A percentile compares a stretch with the other conserved stretches of the same genome.
Conservation (phyloP, 2,113 vertebrate genomes). For the Bagarius yarrelli region DNA sequence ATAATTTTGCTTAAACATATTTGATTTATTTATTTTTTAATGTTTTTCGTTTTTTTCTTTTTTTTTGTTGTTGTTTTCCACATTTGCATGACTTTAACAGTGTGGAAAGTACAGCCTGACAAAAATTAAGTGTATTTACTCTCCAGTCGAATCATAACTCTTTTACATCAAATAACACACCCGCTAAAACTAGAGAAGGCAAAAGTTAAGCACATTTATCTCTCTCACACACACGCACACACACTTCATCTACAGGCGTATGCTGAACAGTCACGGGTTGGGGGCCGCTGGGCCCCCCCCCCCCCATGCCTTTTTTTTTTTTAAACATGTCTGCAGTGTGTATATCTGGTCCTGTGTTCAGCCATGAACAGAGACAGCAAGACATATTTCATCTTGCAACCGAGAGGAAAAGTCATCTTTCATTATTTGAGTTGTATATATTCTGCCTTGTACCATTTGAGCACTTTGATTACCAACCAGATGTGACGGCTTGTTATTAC, state of each 20-base stretch:
- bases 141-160: neutral
- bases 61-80: neutral
- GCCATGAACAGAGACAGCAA: slow-evolving; percentile 32
- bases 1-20: no score
- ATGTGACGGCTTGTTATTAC: slow-evolving; percentile 78
- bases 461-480: slow-evolving; percentile 77
- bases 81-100: neutral
- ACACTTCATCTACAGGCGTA: neutral
- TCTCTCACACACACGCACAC: neutral
- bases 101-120: neutral
- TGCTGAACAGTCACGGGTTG: neutral
- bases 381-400: slow-evolving; percentile 41
- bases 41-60: neutral
- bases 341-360: slow-evolving; percentile 56
- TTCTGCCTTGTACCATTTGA: slow-evolving; percentile 74
- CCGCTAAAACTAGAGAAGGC: neutral
- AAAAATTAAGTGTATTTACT: neutral
- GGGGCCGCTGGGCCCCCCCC: neutral
- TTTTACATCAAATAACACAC: neutral
- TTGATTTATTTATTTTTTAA: neutral
- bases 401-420: slow-evolving; percentile 53
- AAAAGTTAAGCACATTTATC: slow-evolving; percentile 4
- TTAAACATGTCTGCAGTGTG: slow-evolving; percentile 61
- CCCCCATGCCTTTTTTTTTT: neutral
- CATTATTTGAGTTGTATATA: slow-evolving; percentile 59